Base-by-base conservation (phyloP, 30 jellyfish, hydroid and myxozoan species). In the Hydractinia echinata region DNA sequence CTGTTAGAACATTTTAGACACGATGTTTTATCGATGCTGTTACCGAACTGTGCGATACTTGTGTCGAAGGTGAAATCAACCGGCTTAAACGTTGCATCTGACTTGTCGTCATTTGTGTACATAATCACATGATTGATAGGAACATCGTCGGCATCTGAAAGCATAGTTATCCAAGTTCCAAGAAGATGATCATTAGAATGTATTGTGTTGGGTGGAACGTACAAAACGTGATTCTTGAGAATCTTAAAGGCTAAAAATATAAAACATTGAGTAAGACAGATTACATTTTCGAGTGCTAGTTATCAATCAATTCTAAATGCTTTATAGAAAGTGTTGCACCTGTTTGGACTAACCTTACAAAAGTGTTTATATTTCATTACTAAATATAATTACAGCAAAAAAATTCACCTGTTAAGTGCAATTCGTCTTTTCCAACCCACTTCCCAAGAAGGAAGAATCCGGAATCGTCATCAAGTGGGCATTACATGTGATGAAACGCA, bases 401-500 rank as follows among this genome's bases (percentile, higher is more conserved):
- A 30, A 30, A 30, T 6, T n/a, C 39, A 64, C 74, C 74, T n/a
- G 51, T 64, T 44, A 64, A 4, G 16, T 64, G 74, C 18, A 64
- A 64, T 8, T 64, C 74, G 2, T 30, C 44, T 13, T 64, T 51
- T 7, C 6, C 74, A 64, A 64, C 2, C 19, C 39, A 64, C 4
- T 64, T 64, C 39, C 74, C 6, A 64, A 64, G 74, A 7, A 64
- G 5, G 74, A 64, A 64, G 4, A 64, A 64, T 64, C 74, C 74
- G 4, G 74, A 64, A 13, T 64, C 74, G 74, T 64, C 74, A 13
- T 64, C 74, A 44, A 64, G 74, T 51, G 74, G 74, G 6, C 74
- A 64, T n/a, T 64, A 4, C 74, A 1, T 64, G 39, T 64, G 74
- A 13, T 64, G 74, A 51, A 64, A 64, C 4, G 74, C 74, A 64